Base-by-base conservation (phyloP, 2,113 vertebrate species). In the Siphamia tubifer region DNA sequence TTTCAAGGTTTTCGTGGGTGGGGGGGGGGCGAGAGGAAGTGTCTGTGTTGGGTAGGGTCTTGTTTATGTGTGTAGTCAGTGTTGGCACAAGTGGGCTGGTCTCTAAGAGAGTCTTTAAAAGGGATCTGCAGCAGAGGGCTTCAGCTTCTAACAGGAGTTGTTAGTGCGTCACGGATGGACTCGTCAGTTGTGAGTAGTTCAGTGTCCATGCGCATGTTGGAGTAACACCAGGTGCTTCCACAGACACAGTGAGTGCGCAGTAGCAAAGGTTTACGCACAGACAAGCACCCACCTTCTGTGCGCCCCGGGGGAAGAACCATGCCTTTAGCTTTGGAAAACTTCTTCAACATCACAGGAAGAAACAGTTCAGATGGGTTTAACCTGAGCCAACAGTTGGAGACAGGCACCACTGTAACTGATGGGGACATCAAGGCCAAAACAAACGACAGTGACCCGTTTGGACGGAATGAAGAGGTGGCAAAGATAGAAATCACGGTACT, bases 401-500 rank as follows among this genome's bases (percentile, higher is more conserved):
- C 52, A 58, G 56, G 21, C 0, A 12, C 27, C 9, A 8, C 28
- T 1, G 47, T 8, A 0, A 23, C 25, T 0, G 8, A 13, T 1
- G 36, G 34, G 21, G 83, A 86, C 54, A 3, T n/a, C 9, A 77
- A 45, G 58, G n/a, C 11, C 2, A 32, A 8, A 8, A 68, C 17
- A 1, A 86, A 87, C 20, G 57, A n/a, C 51, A 92, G 88, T 36
- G 91, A 94, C 67, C 92, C 83, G 34, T 94, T 93, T 23, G 87
- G 84, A 12, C 92, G 97, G 21, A 89, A 98, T 78, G 96, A 98
- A 65, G 94, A 94, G 54, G 91, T 99, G 76, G 97, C 96, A 31
- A 95, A 95, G 83, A 80, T 95, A 60, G 97, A 99, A 89, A 92
- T 98, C 58, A 90, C 94, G 0, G 94, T 98, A 34, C 90, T 99